phyloP scores from a whole-genome alignment of 2,113 vertebrate species.

The Naja naja region DNA sequence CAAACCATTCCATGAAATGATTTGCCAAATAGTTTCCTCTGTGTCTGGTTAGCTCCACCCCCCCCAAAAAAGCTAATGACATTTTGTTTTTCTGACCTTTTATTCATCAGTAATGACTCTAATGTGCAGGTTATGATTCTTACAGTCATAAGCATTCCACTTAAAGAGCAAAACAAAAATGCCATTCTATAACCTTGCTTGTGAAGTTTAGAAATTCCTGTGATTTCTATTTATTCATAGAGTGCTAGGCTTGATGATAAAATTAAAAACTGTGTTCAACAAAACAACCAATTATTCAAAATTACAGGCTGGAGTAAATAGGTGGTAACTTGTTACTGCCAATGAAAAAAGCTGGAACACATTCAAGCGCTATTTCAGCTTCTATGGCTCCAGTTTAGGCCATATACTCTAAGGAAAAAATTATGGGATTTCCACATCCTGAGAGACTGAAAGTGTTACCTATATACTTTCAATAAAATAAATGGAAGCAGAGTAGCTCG shows the following conservation, averaged over 20 bases:
- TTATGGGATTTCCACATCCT: not conserved
- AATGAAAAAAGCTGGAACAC: constrained; percentile 20
- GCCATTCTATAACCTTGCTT: constrained; percentile 12
- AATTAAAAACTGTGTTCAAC: constrained; percentile 31
- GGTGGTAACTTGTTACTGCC: constrained; percentile 15
- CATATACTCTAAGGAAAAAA: constrained; percentile 34
- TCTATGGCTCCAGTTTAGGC: constrained; percentile 15
- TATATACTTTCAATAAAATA: not conserved
- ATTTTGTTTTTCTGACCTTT: constrained; percentile 24
- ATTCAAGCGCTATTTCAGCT: constrained; percentile 34
- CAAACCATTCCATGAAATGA: constrained; percentile 3
- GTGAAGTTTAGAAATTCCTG: not conserved
- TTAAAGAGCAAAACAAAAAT: constrained; percentile 27
- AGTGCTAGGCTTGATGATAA: constrained; percentile 19
- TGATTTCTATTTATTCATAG: not conserved
- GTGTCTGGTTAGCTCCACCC: not conserved
- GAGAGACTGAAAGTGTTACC: not conserved
- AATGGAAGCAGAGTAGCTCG: not conserved
- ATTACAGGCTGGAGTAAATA: constrained; percentile 16
- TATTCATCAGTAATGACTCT: constrained; percentile 18
- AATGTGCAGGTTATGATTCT: constrained; percentile 14
- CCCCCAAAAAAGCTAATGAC: constrained; percentile 16
- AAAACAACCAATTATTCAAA: constrained; percentile 45
- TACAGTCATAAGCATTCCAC: not conserved
- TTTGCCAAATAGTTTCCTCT: not conserved